phyloP scores from a whole-genome alignment of 1,140 invertebrate species.

The Bathynomus jamesi region DNA sequence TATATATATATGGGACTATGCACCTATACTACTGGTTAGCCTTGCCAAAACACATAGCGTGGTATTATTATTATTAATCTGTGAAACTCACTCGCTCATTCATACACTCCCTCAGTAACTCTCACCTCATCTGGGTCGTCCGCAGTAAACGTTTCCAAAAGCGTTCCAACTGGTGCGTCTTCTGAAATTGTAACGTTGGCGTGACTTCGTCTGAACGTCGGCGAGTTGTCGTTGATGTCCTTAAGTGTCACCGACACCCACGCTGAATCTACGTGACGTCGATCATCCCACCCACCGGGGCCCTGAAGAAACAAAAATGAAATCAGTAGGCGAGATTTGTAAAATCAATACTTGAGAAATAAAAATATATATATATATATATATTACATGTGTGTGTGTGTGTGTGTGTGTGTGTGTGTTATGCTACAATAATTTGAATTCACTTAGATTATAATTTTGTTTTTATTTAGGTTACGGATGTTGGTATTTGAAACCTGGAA shows the following conservation, averaged over 20 bases:
- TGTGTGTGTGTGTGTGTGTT: background rate
- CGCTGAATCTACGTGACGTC: constrained; percentile 69
- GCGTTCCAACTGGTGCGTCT: constrained; percentile 7
- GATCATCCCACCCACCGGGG: constrained; percentile 18
- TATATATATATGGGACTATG: too few species aligned
- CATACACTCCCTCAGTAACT: too few species aligned
- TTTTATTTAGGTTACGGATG: too few species aligned
- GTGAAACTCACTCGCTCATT: too few species aligned
- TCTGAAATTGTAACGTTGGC: constrained; percentile 11
- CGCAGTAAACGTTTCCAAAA: constrained; percentile 1
- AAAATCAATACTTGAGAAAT: background rate
- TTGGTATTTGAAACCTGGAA: too few species aligned
- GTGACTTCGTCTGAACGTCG: constrained; percentile 55
- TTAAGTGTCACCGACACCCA: constrained; percentile 71
- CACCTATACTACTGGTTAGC: too few species aligned
- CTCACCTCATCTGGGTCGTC: constrained; percentile 10
- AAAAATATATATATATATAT: background rate
- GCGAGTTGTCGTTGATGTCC: constrained; percentile 89
- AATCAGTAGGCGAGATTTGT: background rate
- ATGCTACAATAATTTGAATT: too few species aligned
- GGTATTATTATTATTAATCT: too few species aligned
- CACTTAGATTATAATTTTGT: too few species aligned
- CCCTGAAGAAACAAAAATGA: background rate
- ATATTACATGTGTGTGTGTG: background rate
- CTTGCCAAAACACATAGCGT: too few species aligned